Percentiles rank a stretch among this genome's conserved stretches.
phyloP scores from a whole-genome alignment of 2,888 invertebrate genomes.

The Aspidiotus rigidus region DNA sequence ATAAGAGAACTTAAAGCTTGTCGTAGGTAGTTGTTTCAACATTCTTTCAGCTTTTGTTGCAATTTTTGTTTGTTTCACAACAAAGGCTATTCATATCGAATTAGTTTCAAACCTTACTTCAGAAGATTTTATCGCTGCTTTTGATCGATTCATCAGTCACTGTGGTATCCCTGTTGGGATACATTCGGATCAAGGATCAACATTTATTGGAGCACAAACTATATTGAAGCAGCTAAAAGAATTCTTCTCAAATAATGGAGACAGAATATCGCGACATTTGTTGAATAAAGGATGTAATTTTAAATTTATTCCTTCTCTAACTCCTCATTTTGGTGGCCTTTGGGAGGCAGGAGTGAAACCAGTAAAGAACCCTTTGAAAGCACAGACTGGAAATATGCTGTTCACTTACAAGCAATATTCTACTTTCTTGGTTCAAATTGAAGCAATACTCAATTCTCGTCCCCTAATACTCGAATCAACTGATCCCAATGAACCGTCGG shows the following conservation, averaged over 20 bases:
- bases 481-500: constrained; percentile 36
- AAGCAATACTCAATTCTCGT: no score
- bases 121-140: constrained; percentile 40
- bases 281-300: constrained; percentile 29
- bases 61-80: constrained; percentile 40
- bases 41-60: constrained; percentile 37
- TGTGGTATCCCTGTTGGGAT: constrained; percentile 39
- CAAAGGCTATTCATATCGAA: constrained; percentile 41
- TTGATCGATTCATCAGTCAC: no score
- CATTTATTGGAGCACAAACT: constrained; percentile 40
- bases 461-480: constrained; percentile 35
- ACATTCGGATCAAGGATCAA: constrained; percentile 41
- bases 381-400: constrained; percentile 37
- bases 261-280: not conserved
- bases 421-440: no score
- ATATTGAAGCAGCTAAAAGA: constrained; percentile 37
- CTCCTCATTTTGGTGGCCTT: constrained; percentile 39
- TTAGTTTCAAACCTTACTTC: constrained; percentile 40
- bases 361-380: constrained; percentile 39
- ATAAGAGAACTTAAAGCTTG: not conserved
- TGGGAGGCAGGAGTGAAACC: no score
- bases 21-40: not conserved
- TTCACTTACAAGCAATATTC: constrained; percentile 39
- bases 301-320: constrained; percentile 38
- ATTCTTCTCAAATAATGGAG: not conserved